A percentile compares a stretch with the other conserved stretches of the same genome.
These are phyloP conservation scores for Yasuhikotakia modesta DNA, from an alignment of 2,797 vertebrate genomes.

Conservation along the genomic window DNA sequence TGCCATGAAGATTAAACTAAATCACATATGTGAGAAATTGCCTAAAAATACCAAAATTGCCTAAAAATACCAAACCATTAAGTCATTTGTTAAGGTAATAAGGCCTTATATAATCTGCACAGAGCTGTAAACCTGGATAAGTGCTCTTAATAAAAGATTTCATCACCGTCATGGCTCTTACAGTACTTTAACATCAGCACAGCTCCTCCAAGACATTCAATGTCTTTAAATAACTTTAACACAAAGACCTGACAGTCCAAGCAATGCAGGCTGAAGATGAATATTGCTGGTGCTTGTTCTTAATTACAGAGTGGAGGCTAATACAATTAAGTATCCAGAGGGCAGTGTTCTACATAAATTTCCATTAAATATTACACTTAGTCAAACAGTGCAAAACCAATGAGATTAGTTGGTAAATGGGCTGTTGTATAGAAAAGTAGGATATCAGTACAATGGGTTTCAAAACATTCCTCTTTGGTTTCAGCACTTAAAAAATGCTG, in stretches of 20 bases:
- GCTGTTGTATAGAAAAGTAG: background rate
- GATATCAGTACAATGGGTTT: background rate
- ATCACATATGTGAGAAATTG: too few species aligned
- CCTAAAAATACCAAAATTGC: too few species aligned
- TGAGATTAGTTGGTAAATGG: conserved; percentile 4
- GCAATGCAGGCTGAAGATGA: conserved; percentile 23
- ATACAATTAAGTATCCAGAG: conserved; percentile 42
- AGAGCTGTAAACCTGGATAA: conserved; percentile 13
- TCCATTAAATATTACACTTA: conserved; percentile 34
- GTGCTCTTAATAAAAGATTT: conserved; percentile 28
- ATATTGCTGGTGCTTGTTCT: conserved; percentile 39
- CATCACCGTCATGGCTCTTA: conserved; percentile 14
- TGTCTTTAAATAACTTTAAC: conserved; percentile 31
- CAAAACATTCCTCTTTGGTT: background rate
- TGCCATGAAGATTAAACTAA: background rate
- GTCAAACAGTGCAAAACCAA: conserved; percentile 34
- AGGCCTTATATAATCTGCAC: conserved; percentile 6
- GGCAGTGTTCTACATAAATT: conserved; percentile 43
- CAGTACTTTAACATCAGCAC: conserved; percentile 26
- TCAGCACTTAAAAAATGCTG: background rate
- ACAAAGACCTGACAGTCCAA: conserved; percentile 18
- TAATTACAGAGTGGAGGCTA: conserved; percentile 40
- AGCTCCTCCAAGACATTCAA: conserved; percentile 16
- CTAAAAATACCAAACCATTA: background rate
- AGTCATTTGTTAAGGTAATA: conserved; percentile 19